These are phyloP conservation scores for Actenoides lindsayi DNA, from an alignment of 2,113 vertebrate species.

Conservation along the genomic window DNA sequence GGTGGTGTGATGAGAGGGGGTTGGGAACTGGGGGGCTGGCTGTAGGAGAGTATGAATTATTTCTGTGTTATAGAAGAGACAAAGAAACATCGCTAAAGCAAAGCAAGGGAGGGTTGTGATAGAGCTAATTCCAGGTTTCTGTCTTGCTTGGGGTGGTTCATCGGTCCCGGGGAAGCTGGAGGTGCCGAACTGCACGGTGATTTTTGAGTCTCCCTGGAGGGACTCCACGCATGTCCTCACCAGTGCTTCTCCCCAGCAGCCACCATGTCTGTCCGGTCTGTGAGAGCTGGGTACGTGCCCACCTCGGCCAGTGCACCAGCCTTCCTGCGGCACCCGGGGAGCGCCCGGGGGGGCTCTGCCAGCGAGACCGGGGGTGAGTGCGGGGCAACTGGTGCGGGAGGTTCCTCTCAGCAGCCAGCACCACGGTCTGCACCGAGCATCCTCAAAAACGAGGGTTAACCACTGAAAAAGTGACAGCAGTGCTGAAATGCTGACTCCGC, in stretches of 20 bases:
- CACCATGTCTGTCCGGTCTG: not conserved
- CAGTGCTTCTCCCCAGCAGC: not conserved
- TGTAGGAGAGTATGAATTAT: not conserved
- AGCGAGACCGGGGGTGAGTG: not conserved
- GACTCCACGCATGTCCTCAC: accelerated
- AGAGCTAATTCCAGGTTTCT: not conserved
- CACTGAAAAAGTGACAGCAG: accelerated
- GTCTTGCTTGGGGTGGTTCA: not conserved
- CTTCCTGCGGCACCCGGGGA: accelerated
- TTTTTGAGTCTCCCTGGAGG: not conserved
- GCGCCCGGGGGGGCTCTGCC: not conserved
- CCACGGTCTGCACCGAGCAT: accelerated
- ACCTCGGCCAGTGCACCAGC: not conserved
- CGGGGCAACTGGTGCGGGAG: accelerated
- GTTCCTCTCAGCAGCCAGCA: not conserved
- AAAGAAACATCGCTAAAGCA: no score
- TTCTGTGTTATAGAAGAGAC: not conserved
- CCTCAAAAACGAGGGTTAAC: accelerated
- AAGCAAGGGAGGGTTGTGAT: not conserved
- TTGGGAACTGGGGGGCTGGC: not conserved
- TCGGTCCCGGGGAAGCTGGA: not conserved
- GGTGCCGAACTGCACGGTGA: not conserved
- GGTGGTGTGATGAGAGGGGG: not conserved
- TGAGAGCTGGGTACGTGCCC: conserved; percentile 6
- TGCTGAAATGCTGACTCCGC: accelerated